A percentile compares a stretch with the other conserved stretches of the same genome.
Conservation (phyloP, 2,888 invertebrate species). For the Diaprepes abbreviatus region DNA sequence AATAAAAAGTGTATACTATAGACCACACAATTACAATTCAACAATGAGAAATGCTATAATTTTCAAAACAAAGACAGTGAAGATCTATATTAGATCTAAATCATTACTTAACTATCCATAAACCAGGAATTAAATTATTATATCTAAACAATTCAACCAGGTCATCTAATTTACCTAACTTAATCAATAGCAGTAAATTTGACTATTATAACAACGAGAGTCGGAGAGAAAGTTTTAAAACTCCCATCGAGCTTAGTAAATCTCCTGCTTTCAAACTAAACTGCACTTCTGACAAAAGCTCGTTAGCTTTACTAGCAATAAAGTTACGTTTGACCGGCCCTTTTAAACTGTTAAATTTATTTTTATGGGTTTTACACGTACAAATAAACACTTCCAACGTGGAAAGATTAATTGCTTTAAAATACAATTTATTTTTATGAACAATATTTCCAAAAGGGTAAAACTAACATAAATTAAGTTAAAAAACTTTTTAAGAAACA, state of each 20-base stretch:
- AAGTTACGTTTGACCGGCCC: constrained; percentile 19
- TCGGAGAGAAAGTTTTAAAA: constrained; percentile 33
- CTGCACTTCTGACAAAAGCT: constrained; percentile 45
- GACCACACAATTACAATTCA: too few relatives aligned
- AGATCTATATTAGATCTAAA: too few relatives aligned
- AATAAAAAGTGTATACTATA: too few relatives aligned
- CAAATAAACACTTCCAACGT: neutral
- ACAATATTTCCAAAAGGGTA: too few relatives aligned
- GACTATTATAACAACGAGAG: constrained; percentile 28
- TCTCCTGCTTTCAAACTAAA: constrained; percentile 28
- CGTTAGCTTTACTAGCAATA: constrained; percentile 42
- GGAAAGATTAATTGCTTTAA: neutral
- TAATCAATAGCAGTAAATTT: constrained; percentile 28
- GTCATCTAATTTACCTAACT: constrained; percentile 29
- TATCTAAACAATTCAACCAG: constrained; percentile 12
- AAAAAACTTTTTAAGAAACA: too few relatives aligned
- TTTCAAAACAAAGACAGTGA: too few relatives aligned
- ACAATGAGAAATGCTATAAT: too few relatives aligned
- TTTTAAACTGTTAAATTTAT: constrained; percentile 15
- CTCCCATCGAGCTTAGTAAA: constrained; percentile 35
- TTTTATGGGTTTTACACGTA: constrained; percentile 11
- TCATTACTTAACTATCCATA: constrained; percentile 23
- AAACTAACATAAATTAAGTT: too few relatives aligned
- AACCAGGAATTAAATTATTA: neutral
- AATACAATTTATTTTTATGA: neutral